Evolutionary conservation across 2,113 vertebrate genomes (phyloP), one percentile per base, ranked within the genome.

Genomic region (Strigops habroptila): DNA sequence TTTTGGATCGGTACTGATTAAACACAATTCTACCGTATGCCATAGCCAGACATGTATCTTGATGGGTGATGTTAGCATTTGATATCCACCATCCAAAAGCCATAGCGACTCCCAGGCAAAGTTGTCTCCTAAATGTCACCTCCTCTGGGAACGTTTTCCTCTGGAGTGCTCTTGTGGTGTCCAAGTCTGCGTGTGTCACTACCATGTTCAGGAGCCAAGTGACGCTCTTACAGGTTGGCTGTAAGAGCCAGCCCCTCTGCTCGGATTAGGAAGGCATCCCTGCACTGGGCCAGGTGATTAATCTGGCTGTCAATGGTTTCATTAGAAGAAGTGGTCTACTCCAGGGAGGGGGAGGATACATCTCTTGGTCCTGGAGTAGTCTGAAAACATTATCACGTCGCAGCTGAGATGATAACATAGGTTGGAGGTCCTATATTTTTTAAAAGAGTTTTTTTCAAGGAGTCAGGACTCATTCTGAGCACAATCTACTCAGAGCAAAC

Each of bases 291-390:
- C 91, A 88, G 82, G 63, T 27, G 25, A 93, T 93, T 90, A 91
- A 91, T 80, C 71, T 74, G 55, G 23, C 88, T 95, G 85, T 90
- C 91, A 93, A 18, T 39, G 0, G 68, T 33, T 88, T 80, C 71
- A 22, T 77, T 74, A 83, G 85, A 12, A n/a, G 28, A 74, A 90
- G 71, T 70, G 51, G 43, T 86, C 4, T 0, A 4, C 65, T 75
- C 89, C 51, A 51, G 0, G 0, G 6, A 33, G 55, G 0, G 0
- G 7, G 33, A 18, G 6, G 6, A 37, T 39, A 51, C 0, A 0
- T 52, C 35, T 76, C 41, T 62, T 33, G 25, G 44, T 67, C n/a
- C 59, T 51, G 33, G 41, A 81, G 48, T 21, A 52, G 15, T 12
- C 46, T 73, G 52, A 68, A 89, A 81, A 33, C 1, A 2, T 59